Base-by-base conservation (phyloP, 37 sponge, comb jelly and placozoan species). In the Haliclona indistincta region DNA sequence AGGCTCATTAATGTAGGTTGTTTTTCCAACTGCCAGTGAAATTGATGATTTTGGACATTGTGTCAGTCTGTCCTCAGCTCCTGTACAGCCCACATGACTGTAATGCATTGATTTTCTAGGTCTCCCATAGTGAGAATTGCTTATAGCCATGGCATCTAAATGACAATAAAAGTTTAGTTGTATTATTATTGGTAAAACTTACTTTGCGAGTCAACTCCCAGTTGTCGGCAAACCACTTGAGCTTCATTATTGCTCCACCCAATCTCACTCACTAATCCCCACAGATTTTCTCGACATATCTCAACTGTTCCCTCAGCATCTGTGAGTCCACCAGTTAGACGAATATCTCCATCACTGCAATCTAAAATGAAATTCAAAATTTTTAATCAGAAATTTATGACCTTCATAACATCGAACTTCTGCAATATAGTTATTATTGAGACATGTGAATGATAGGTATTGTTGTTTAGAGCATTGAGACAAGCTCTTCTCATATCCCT, bases 41-140 rank as follows among this genome's bases (percentile, higher is more conserved):
- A 58, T 6, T n/a, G 7, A 6, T 25, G 60, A 25, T 20, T 58
- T 58, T 6, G 60, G 7, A 26, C 60, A 58, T 25, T 58, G 26
- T n/a, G 60, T n/a, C n/a, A 67, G 68, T 67, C 22, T 34, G 39
- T 29, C 11, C 25, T 67, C 68, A 34, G 44, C 11, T 38, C 68
- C 68, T n/a, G 19, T 19, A 28, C 68, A 67, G 19, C 5, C 22
- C 5, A 28, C 68, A 67, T 10, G 11, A 20, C 22, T 67, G 6
- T 30, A 8, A n/a, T 58, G 60, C 7, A 20, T 26, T 20, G 60
- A 25, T 20, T 58, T 58, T 20, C n/a, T 58, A 26, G 60, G 60
- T 58, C n/a, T 58, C 22, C 60, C 60, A 20, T 58, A 58, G 28
- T n/a, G 25, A 25, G 60, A 58, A 20, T 58, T n/a, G 13, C 13